These are phyloP conservation scores for Synanthedon myopaeformis DNA, from an alignment of 2,888 invertebrate genomes.

Conservation along the genomic window DNA sequence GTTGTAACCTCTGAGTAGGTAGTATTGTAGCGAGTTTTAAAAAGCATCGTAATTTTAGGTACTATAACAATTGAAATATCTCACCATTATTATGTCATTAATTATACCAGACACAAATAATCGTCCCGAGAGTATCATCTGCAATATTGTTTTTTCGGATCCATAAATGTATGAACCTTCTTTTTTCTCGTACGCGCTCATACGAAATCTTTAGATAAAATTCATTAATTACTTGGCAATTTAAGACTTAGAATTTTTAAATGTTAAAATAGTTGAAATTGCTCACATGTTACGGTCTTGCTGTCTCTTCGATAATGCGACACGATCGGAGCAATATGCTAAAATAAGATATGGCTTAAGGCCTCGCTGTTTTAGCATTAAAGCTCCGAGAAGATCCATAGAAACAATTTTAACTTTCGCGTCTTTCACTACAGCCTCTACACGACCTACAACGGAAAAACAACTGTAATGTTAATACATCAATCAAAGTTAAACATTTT, in stretches of 20 bases:
- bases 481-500: background rate
- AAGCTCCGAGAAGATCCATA: constrained; percentile 47
- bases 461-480: background rate
- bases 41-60: background rate
- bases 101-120: constrained; percentile 54
- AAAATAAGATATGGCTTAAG: constrained; percentile 54
- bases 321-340: constrained; percentile 28
- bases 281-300: constrained; percentile 34
- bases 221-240: background rate
- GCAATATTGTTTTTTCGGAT: constrained; percentile 38
- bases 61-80: background rate
- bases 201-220: constrained; percentile 20
- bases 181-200: constrained; percentile 14
- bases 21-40: too few species aligned
- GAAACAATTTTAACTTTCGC: constrained; percentile 44
- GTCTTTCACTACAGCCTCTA: constrained; percentile 41
- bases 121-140: constrained; percentile 50
- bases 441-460: constrained; percentile 29
- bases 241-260: background rate
- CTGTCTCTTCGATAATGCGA: constrained; percentile 23
- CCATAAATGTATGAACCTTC: constrained; percentile 12
- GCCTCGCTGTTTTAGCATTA: constrained; percentile 52
- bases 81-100: constrained; percentile 46
- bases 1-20: too few species aligned
- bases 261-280: background rate